Conservation (phyloP, 2,113 vertebrate genomes). For the Nerophis lumbriciformis region DNA sequence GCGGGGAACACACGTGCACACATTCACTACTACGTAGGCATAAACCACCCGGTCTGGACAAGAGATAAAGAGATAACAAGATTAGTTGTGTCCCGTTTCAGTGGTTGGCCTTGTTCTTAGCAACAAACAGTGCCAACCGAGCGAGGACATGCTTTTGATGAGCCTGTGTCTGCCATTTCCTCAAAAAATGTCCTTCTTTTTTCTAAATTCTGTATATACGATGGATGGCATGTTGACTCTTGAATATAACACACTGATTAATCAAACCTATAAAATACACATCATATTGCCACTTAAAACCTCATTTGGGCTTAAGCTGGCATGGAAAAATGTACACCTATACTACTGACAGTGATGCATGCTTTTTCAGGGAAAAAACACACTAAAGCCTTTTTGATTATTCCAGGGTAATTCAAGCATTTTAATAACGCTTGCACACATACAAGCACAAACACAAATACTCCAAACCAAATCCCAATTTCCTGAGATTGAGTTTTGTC, state of each 20-base stretch:
- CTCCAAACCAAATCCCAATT: constrained; percentile 27
- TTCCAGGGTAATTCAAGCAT: constrained; percentile 22
- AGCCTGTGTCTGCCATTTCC: constrained; percentile 8
- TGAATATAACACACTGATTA: not conserved
- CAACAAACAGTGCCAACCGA: constrained; percentile 19
- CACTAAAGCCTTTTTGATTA: constrained; percentile 7
- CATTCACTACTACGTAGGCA: constrained; percentile 9
- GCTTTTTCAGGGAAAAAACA: constrained; percentile 5
- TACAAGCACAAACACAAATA: constrained; percentile 8
- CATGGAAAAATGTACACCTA: constrained; percentile 6
- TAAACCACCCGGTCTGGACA: constrained; percentile 23
- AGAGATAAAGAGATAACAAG: constrained; percentile 56
- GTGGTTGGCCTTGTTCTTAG: constrained; percentile 52
- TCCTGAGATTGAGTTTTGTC: constrained; percentile 65
- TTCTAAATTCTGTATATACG: constrained; percentile 4
- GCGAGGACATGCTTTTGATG: constrained; percentile 35
- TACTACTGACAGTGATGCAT: constrained; percentile 9
- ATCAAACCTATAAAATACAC: constrained; percentile 3
- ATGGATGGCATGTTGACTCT: not conserved
- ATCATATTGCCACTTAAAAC: not conserved
- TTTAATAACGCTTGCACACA: constrained; percentile 3
- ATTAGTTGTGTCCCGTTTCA: constrained; percentile 63
- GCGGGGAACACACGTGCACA: constrained; percentile 7
- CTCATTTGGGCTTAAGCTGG: constrained; percentile 5
- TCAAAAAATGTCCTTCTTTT: constrained; percentile 22